These are phyloP conservation scores for Drosophila rhopaloa DNA, from an alignment of 1,140 invertebrate genomes.

Conservation along the genomic window DNA sequence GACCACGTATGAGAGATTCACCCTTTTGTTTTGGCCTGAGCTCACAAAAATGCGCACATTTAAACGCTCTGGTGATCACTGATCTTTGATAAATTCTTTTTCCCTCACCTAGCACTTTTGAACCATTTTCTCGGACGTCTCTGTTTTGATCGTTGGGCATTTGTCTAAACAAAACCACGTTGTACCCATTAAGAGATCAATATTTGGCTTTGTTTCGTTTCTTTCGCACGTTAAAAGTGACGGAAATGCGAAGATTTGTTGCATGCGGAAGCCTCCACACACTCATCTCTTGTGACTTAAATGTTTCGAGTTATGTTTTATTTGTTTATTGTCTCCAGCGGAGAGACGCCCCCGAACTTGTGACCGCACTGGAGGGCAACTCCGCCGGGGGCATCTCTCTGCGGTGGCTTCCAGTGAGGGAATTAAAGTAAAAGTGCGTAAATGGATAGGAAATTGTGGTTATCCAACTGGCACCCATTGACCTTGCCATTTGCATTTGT, in stretches of 20 bases:
- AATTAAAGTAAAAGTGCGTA: conserved; percentile 26
- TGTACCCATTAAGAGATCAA: conserved; percentile 75
- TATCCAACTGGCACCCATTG: neutral
- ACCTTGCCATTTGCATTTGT: conserved; percentile 13
- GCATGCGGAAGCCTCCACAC: conserved; percentile 68
- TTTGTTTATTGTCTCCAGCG: conserved; percentile 52
- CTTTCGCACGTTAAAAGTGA: conserved; percentile 76
- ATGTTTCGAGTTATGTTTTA: conserved; percentile 55
- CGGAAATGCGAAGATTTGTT: conserved; percentile 76
- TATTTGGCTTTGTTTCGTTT: conserved; percentile 61
- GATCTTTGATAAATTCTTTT: conserved; percentile 73
- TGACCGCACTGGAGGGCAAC: conserved; percentile 23
- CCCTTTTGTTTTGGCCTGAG: conserved; percentile 31
- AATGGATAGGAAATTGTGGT: conserved; percentile 20
- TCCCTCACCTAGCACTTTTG: conserved; percentile 23
- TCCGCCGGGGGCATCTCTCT: conserved; percentile 1
- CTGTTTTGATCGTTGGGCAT: conserved; percentile 36
- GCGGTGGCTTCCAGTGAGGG: neutral
- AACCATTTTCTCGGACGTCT: conserved; percentile 46
- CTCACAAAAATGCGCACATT: conserved; percentile 66
- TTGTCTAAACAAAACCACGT: conserved; percentile 54
- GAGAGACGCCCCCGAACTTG: conserved; percentile 12
- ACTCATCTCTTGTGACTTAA: conserved; percentile 34
- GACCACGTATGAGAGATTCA: conserved; percentile 60
- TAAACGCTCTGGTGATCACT: conserved; percentile 71